A percentile compares a stretch with the other conserved stretches of the same genome.
phyloP scores from a whole-genome alignment of 1,140 invertebrate genomes.

The Holotrichia oblita region DNA sequence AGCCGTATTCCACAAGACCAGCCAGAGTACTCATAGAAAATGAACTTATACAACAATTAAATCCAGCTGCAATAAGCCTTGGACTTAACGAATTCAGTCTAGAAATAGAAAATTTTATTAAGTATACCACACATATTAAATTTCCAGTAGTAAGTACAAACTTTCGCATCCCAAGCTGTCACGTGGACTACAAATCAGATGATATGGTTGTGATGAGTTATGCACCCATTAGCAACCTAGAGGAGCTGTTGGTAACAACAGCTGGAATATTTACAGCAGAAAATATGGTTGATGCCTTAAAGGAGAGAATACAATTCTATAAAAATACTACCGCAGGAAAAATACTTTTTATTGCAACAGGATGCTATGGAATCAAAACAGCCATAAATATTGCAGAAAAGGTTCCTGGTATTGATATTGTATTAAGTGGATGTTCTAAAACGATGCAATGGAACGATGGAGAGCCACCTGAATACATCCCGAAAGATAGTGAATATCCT shows the following conservation, averaged over 20 bases:
- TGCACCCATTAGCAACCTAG: not conserved
- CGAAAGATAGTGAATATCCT: not conserved
- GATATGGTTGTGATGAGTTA: not conserved
- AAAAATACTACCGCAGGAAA: not conserved
- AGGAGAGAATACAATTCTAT: not conserved
- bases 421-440: not conserved
- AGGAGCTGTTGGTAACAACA: not conserved
- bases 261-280: not conserved
- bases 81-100: not conserved
- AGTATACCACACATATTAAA: not conserved
- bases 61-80: not conserved
- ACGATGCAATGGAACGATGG: constrained; percentile 1
- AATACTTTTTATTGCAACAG: not conserved
- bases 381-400: not conserved
- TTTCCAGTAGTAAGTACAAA: not conserved
- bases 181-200: not conserved
- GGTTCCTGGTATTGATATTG: not conserved
- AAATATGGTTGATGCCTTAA: not conserved
- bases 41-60: not conserved
- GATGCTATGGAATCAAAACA: not conserved
- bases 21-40: not conserved
- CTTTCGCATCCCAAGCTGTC: not conserved
- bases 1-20: not conserved
- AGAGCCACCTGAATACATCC: not conserved
- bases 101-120: not conserved